Percentiles rank a stretch among this genome's conserved stretches.
These are phyloP conservation scores for Tanytarsus gracilentus DNA, from an alignment of 2,888 invertebrate genomes.

Conservation along the genomic window DNA sequence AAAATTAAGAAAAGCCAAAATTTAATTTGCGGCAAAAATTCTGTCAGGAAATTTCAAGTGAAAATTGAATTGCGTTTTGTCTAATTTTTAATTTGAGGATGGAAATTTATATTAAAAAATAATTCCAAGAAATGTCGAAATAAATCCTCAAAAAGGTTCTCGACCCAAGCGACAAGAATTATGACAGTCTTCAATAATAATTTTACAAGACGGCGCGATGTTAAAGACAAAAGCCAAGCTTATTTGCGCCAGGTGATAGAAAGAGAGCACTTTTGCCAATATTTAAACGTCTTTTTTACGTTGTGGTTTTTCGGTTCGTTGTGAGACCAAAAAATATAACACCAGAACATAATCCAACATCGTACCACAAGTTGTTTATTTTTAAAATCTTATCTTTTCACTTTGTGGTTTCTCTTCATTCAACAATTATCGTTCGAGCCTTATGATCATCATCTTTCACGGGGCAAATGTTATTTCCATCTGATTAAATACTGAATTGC, in stretches of 20 bases:
- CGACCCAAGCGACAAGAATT: too few relatives aligned
- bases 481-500: slow-evolving; percentile 24
- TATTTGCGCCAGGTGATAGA: background rate
- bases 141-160: too few relatives aligned
- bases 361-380: slow-evolving; percentile 6
- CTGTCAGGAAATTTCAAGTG: slow-evolving; percentile 5
- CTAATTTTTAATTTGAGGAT: too few relatives aligned
- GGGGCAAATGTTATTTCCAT: background rate
- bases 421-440: slow-evolving; percentile 3
- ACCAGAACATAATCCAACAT: background rate
- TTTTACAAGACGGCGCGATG: too few relatives aligned
- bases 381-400: slow-evolving; percentile 23
- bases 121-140: too few relatives aligned
- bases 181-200: too few relatives aligned
- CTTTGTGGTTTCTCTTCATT: slow-evolving; percentile 17
- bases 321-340: background rate
- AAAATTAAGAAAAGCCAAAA: too few relatives aligned
- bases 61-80: slow-evolving; percentile 13
- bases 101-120: too few relatives aligned
- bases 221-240: too few relatives aligned
- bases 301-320: background rate
- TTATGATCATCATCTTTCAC: slow-evolving; percentile 9
- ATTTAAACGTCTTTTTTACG: background rate
- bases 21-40: slow-evolving; percentile 10
- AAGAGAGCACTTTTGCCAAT: background rate